These are phyloP conservation scores for Tetranychus piercei DNA, from an alignment of 2,888 invertebrate genomes.

Conservation along the genomic window DNA sequence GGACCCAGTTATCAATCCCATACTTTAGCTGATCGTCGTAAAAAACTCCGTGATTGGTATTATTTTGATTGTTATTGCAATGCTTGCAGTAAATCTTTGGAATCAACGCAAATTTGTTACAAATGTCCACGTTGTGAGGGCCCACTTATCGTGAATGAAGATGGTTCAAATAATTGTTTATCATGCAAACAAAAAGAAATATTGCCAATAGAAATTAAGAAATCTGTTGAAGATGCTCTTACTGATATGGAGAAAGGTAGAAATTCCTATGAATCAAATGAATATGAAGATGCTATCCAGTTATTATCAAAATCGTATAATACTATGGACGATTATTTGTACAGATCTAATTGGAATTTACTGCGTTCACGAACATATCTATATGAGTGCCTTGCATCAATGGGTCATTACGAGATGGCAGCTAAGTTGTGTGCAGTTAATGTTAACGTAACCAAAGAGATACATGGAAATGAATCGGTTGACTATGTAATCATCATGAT, in stretches of 20 bases:
- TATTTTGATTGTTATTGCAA: constrained; percentile 57
- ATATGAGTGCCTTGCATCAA: constrained; percentile 14
- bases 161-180: constrained; percentile 12
- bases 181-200: neutral
- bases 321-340: constrained; percentile 8
- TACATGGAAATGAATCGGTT: neutral
- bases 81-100: constrained; percentile 39
- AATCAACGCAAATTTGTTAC: constrained; percentile 13
- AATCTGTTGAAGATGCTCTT: neutral
- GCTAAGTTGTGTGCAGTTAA: neutral
- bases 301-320: constrained; percentile 12
- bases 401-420: constrained; percentile 20
- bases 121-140: constrained; percentile 18
- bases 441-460: neutral
- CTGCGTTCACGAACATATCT: constrained; percentile 14
- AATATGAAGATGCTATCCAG: constrained; percentile 14
- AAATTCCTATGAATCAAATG: neutral
- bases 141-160: constrained; percentile 16
- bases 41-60: constrained; percentile 49
- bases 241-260: neutral
- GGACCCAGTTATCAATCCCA: constrained; percentile 51
- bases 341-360: constrained; percentile 12
- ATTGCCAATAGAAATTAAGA: no score
- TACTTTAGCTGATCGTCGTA: constrained; percentile 42
- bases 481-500: neutral